phyloP scores from a whole-genome alignment of 2,797 vertebrate genomes.

The Telmatherina bonti region DNA sequence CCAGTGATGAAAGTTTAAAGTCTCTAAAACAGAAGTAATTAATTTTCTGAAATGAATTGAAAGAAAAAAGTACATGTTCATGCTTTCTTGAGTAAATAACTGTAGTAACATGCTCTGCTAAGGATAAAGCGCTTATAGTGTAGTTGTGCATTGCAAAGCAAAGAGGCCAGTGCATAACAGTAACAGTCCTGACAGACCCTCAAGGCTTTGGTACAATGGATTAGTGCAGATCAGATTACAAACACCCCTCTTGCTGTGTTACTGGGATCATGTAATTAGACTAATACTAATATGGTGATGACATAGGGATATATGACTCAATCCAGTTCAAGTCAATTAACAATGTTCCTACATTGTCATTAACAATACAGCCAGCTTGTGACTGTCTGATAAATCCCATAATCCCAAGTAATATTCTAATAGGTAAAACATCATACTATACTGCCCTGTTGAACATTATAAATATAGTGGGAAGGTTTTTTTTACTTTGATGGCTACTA shows the following conservation, averaged over 20 bases:
- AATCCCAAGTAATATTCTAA: background rate
- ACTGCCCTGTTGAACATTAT: background rate
- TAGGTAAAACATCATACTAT: background rate
- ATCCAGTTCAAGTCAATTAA: too few relatives aligned
- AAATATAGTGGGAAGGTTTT: background rate
- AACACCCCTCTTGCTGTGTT: conserved; percentile 28
- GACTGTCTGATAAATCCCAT: background rate
- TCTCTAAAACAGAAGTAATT: background rate
- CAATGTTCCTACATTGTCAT: background rate
- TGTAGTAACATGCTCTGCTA: background rate
- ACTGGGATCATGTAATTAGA: conserved; percentile 51
- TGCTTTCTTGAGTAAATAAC: background rate
- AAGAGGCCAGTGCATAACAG: conserved; percentile 13
- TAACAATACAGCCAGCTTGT: background rate
- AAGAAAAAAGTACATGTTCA: too few relatives aligned
- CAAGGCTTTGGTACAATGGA: conserved; percentile 30
- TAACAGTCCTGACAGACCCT: conserved; percentile 5
- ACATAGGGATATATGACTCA: too few relatives aligned
- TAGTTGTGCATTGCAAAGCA: background rate
- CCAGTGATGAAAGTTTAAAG: background rate
- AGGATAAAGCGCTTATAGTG: background rate
- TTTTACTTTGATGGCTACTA: background rate
- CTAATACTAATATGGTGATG: conserved; percentile 13
- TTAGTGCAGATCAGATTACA: conserved; percentile 49
- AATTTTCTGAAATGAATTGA: too few relatives aligned